phyloP scores from a whole-genome alignment of 2,888 invertebrate genomes.

The Melanotus villosus region DNA sequence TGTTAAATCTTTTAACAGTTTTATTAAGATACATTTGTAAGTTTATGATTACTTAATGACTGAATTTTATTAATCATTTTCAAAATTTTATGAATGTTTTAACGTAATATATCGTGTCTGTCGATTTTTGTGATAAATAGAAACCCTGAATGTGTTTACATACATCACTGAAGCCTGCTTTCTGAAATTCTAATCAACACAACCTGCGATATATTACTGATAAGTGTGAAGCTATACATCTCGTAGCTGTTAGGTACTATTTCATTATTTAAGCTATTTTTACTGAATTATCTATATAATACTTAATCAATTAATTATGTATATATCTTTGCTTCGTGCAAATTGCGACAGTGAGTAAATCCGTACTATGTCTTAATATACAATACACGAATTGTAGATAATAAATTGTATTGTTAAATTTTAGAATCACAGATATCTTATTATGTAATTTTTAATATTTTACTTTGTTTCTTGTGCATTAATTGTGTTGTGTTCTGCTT shows the following conservation, averaged over 20 bases:
- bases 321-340: slow-evolving; percentile 7
- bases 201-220: too few species aligned
- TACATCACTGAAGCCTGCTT: too few species aligned
- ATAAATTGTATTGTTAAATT: slow-evolving; percentile 4
- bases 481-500: slow-evolving; percentile 20
- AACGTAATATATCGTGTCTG: too few species aligned
- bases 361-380: slow-evolving; percentile 36
- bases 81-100: too few species aligned
- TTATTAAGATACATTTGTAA: too few species aligned
- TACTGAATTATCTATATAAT: slow-evolving; percentile 4
- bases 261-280: background rate
- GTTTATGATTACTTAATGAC: too few species aligned
- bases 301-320: background rate
- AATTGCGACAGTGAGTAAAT: slow-evolving; percentile 27
- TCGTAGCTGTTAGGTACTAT: background rate
- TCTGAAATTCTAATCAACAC: too few species aligned
- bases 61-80: too few species aligned
- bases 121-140: too few species aligned
- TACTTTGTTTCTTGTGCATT: slow-evolving; percentile 7
- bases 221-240: too few species aligned
- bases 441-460: background rate
- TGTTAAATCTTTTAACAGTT: too few species aligned
- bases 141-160: too few species aligned
- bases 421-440: slow-evolving; percentile 2
- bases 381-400: slow-evolving; percentile 6